Evolutionary conservation across 2,113 vertebrate species (phyloP).

Genomic region (Calyptommatus sinebrachiatus): DNA sequence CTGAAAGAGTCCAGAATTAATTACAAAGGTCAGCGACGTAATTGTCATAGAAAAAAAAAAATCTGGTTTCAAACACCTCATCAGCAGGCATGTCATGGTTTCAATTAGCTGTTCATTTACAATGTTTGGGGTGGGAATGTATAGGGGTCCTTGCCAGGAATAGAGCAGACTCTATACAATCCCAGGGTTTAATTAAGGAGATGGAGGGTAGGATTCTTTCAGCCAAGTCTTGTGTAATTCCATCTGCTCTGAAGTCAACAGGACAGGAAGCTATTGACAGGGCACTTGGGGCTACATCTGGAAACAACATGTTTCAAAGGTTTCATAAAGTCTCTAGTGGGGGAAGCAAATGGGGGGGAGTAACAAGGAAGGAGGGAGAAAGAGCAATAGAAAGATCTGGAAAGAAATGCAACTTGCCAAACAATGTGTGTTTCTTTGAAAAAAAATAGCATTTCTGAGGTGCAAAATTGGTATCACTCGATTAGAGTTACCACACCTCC

Average conservation of each 20-base stretch:
- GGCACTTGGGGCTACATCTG: conserved; percentile 65
- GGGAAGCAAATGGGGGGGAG: not conserved
- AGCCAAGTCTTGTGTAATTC: conserved; percentile 48
- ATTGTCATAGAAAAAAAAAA: conserved; percentile 41
- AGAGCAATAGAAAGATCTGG: not conserved
- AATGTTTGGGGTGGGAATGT: conserved; percentile 40
- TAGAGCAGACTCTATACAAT: conserved; percentile 48
- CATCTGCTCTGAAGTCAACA: conserved; percentile 46
- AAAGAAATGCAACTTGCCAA: not conserved
- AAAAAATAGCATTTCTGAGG: conserved; percentile 17
- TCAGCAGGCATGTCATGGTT: conserved; percentile 48
- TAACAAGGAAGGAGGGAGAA: not conserved
- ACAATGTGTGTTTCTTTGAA: conserved; percentile 20
- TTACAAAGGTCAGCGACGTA: conserved; percentile 23
- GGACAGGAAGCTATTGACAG: conserved; percentile 61
- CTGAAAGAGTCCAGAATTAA: conserved; percentile 10
- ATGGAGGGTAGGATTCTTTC: conserved; percentile 27
- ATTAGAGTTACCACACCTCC: not conserved
- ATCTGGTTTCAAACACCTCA: conserved; percentile 48
- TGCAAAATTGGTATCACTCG: conserved; percentile 32
- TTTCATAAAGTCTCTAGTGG: conserved; percentile 61
- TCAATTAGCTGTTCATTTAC: conserved; percentile 63
- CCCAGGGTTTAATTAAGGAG: conserved; percentile 54
- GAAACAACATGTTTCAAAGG: conserved; percentile 72
- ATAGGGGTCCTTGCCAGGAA: conserved; percentile 47